Base-by-base conservation (phyloP, 2,888 invertebrate genomes). In the Parnassius orleans region DNA sequence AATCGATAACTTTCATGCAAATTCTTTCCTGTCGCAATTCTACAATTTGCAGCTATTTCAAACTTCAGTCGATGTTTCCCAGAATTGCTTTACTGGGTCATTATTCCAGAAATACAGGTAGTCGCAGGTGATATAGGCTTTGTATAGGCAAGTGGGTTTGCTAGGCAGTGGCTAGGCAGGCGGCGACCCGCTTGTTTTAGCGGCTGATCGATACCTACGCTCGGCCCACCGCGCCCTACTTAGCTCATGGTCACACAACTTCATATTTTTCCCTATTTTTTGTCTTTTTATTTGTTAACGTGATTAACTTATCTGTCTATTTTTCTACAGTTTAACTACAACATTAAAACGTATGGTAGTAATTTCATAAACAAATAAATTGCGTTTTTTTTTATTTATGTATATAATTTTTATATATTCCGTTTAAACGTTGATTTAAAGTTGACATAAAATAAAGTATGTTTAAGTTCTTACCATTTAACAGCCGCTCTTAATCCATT, bases 131-230 rank as follows among this genome's bases (percentile, higher is more conserved):
- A 70, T 74, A 73, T 77, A 80, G 81, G 77, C 75, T 78, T 71
- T 80, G 75, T 77, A 73, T 79, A 77, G 73, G 63, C 66, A 66
- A 68, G 63, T 61, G 78, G 74, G 74, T 75, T 74, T 76, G 79
- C 77, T 83, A 78, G 80, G 76, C 80, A 72, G 70, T 72, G 75
- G 79, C 82, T 78, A 87, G 86, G 83, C 86, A 83, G 83, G 72
- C 84, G 79, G 75, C 78, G 77, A 74, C 76, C 78, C 67, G 81
- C 80, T 86, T 81, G 85, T 87, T 90, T 87, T 86, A 89, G 83
- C 79, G 69, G 61, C 84, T 89, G 86, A 88, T 90, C 90, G 86
- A 90, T 90, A 90, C 79, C 73, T 71, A 71, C 74, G 74, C 75
- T 72, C 81, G 76, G 73, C 81, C 79, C 77, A 84, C 81, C 76